Percentiles rank a stretch among this genome's conserved stretches.
phyloP scores from a whole-genome alignment of 2,888 invertebrate genomes.

The Oegoconia quadripuncta region DNA sequence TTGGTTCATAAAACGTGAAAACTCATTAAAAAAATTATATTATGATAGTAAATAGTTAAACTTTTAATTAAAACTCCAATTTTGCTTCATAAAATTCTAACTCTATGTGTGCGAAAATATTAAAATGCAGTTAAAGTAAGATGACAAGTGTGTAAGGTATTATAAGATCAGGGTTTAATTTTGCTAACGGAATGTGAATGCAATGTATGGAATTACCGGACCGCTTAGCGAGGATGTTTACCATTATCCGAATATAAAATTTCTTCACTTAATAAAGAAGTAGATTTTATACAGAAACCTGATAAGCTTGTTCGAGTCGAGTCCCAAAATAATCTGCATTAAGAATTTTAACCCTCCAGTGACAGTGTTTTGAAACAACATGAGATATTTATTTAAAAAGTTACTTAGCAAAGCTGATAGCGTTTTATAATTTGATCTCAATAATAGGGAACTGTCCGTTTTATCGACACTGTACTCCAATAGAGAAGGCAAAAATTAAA shows the following conservation, averaged over 20 bases:
- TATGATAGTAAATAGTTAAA: too few species aligned
- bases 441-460: too few species aligned
- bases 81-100: constrained; percentile 42
- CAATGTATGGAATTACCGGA: constrained; percentile 58
- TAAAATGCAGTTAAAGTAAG: too few species aligned
- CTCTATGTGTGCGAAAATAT: constrained; percentile 44
- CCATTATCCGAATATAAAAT: constrained; percentile 58
- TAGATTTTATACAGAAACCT: constrained; percentile 59
- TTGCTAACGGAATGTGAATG: constrained; percentile 15
- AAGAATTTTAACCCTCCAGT: constrained; percentile 41
- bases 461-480: too few species aligned
- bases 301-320: constrained; percentile 48
- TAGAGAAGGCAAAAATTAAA: too few species aligned
- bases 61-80: constrained; percentile 33
- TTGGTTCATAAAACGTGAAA: too few species aligned
- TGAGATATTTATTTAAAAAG: neutral
- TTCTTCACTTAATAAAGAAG: constrained; percentile 65
- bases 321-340: constrained; percentile 59
- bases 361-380: neutral
- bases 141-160: neutral
- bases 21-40: too few species aligned
- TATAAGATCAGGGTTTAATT: constrained; percentile 24
- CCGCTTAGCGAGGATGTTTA: constrained; percentile 56
- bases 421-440: too few species aligned
- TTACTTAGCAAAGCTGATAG: too few species aligned